Evolutionary conservation across 2,113 vertebrate genomes (phyloP), one percentile per base, ranked within the genome.

Genomic region (Pedetes capensis): DNA sequence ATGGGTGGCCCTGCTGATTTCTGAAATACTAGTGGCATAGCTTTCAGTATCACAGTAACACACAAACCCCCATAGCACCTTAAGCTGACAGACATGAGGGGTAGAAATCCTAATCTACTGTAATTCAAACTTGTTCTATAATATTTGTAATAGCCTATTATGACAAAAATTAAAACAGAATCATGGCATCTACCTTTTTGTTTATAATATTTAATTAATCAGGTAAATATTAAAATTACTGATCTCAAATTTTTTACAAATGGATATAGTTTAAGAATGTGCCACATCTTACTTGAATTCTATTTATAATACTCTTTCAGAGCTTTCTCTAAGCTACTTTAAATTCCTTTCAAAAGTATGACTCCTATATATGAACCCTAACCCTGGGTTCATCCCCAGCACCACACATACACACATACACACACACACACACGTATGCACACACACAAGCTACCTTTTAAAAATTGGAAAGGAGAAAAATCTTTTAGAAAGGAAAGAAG

Each of bases 121-220:
- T 87, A 93, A 97, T 96, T 96, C 53, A 27, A 79, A 37, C 94
- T 89, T 94, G 69, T 86, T 93, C 95, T 96, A 96, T 86, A 96
- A 95, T 34, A 82, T 91, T 85, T 95, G 74, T 93, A 95, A 94
- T 64, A 87, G 79, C 80, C 87, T 85, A 32, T 76, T 16, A n/a
- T 76, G 61, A 75, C 95, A 88, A 96, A 97, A 93, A 96, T 89
- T 82, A 81, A 92, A 9, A 95, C 39, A 91, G 27, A 94, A 44
- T 57, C 61, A 32, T 84, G 29, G 34, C 18, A 63, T 89, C 47
- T 87, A 32, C 47, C 84, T 82, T 14, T 86, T 32, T 69, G 63
- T 80, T 37, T 49, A 84, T 87, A 89, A 76, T 57, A 84, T 61
- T 87, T 78, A 69, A 51, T 71, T 53, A 84, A 53, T 44, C 8